phyloP scores from a whole-genome alignment of 2,113 vertebrate genomes.

The Phalacrocorax brasilianus region DNA sequence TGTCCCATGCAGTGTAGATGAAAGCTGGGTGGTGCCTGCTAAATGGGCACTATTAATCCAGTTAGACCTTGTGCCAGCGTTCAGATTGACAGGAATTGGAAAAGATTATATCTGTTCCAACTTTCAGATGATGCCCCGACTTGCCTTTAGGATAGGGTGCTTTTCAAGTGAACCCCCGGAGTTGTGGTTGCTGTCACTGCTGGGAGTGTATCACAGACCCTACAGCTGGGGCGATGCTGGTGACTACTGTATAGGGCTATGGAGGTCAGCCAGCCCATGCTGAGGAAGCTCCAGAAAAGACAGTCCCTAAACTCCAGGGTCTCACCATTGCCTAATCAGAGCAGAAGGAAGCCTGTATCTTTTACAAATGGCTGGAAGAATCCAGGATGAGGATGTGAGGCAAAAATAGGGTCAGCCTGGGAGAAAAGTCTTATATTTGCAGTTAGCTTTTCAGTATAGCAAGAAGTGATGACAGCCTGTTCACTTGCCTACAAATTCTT shows the following conservation, averaged over 20 bases:
- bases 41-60: neutral
- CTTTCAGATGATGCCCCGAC: neutral
- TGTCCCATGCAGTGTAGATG: neutral
- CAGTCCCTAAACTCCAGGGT: neutral
- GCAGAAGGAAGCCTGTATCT: neutral
- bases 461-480: slow-evolving; percentile 38
- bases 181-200: neutral
- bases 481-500: slow-evolving; percentile 15
- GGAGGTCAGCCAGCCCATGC: rapidly evolving
- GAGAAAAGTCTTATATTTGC: neutral
- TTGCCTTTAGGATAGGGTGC: neutral
- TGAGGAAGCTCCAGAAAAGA: neutral
- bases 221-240: neutral
- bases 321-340: neutral
- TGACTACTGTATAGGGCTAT: rapidly evolving
- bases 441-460: neutral
- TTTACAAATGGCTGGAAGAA: neutral
- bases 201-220: neutral
- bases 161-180: neutral
- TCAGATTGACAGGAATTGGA: neutral
- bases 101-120: neutral
- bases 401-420: neutral
- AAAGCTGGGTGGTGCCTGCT: neutral
- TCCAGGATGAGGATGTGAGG: neutral
- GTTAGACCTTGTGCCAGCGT: neutral